These are phyloP conservation scores for Mesoligia furuncula DNA, from an alignment of 2,888 invertebrate genomes.

Conservation along the genomic window DNA sequence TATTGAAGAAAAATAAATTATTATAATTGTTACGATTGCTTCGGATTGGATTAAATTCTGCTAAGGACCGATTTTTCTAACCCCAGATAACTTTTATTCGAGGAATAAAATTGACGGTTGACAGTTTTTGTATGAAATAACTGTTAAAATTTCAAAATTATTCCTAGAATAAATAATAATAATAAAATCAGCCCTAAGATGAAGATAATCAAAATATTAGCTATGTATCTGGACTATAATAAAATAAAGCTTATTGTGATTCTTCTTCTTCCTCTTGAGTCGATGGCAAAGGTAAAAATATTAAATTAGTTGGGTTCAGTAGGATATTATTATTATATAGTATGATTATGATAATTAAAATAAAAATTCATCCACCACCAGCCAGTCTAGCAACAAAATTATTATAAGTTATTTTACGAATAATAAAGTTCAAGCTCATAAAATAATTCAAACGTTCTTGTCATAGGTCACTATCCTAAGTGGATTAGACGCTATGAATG, in stretches of 20 bases:
- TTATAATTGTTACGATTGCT: not conserved
- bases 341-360: not conserved
- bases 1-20: conserved; percentile 15
- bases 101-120: too few relatives aligned
- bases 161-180: too few relatives aligned
- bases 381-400: not conserved
- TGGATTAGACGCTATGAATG: not conserved
- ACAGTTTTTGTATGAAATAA: too few relatives aligned
- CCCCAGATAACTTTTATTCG: too few relatives aligned
- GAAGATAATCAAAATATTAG: not conserved
- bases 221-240: not conserved
- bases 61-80: too few relatives aligned
- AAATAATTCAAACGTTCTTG: conserved; percentile 20
- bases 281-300: not conserved
- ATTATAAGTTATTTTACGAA: conserved; percentile 1
- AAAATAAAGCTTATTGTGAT: not conserved
- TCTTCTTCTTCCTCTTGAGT: not conserved
- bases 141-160: too few relatives aligned
- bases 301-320: not conserved
- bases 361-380: not conserved
- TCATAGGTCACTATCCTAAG: conserved; percentile 37
- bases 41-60: not conserved
- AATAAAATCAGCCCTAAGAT: too few relatives aligned
- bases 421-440: conserved; percentile 18
- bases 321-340: not conserved